Conservation (phyloP, 2,113 vertebrate genomes). For the Cygnus buccinator region DNA sequence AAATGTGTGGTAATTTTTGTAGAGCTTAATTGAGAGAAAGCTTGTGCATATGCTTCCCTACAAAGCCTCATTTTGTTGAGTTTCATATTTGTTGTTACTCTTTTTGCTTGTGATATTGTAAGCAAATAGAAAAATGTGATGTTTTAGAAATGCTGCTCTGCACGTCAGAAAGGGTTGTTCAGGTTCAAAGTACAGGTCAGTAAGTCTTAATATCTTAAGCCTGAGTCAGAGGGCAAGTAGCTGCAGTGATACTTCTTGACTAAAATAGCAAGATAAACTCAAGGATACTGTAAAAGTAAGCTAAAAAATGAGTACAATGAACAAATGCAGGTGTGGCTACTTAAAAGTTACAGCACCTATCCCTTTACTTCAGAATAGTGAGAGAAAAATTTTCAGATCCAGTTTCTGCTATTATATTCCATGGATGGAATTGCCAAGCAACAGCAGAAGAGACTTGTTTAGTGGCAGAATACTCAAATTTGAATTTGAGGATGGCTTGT, state of each 20-base stretch:
- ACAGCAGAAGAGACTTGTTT: background rate
- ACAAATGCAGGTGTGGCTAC: background rate
- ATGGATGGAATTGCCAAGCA: background rate
- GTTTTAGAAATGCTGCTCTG: background rate
- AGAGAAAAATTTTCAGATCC: background rate
- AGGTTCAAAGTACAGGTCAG: background rate
- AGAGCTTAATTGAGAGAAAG: background rate
- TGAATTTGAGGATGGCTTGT: background rate
- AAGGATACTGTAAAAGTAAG: background rate
- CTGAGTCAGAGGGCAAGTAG: background rate
- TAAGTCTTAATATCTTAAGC: background rate
- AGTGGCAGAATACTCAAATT: background rate
- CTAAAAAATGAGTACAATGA: background rate
- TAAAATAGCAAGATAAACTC: background rate
- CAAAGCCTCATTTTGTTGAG: background rate
- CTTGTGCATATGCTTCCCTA: background rate
- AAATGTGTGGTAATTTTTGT: background rate
- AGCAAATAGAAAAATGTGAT: background rate
- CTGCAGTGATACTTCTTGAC: background rate
- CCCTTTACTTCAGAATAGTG: background rate
- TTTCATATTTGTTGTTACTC: background rate
- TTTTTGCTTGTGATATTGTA: background rate
- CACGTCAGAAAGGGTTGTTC: fast-evolving
- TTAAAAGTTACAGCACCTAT: background rate
- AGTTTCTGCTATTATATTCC: background rate